Base-by-base conservation (phyloP, 2,113 vertebrate genomes). In the Protomyctophum bolini region DNA sequence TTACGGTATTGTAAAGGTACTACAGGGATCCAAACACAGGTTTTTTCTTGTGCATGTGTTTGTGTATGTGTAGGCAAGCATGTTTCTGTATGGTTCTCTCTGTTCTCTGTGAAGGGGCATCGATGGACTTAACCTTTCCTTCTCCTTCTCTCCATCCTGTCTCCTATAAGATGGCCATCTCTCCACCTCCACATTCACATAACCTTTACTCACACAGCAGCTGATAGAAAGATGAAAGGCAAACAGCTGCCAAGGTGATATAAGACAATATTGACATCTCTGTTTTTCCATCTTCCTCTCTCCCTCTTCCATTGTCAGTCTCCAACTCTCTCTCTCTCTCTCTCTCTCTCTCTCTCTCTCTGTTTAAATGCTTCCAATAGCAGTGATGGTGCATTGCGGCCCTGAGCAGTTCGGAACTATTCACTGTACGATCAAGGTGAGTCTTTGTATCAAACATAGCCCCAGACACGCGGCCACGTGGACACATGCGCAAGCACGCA, bases 181-280 rank as follows among this genome's bases (percentile, higher is more conserved):
- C n/a, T 61, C 12, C 28, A 63, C 68, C 80, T 59, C 54, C 10
- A 59, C 68, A 46, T 70, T 77, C 77, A 68, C 74, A 82, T 88
- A 79, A 87, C 83, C 82, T 91, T 86, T 79, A 83, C 77, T 73
- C 60, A 45, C 66, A 61, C 71, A 81, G 83, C 79, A 76, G 76
- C 29, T 11, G 73, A 64, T 68, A 76, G 79, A 85, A 84, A 79
- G 81, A 50, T 75, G 49, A 85, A 84, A 86, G 84, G 75, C 73
- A 87, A 87, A 89, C 81, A 85, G 81, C 80, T 69, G 64, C 75
- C 29, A 4, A 50, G 66, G 59, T 70, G 82, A 78, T 63, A 78
- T 63, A 75, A 76, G 70, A 80, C 68, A 64, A 66, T 54, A 41
- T 72, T 82, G 66, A 68, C 60, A 84, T 67, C 62, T 80, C 69